phyloP scores from a whole-genome alignment of 2,888 invertebrate genomes.

The Gibbula magus region DNA sequence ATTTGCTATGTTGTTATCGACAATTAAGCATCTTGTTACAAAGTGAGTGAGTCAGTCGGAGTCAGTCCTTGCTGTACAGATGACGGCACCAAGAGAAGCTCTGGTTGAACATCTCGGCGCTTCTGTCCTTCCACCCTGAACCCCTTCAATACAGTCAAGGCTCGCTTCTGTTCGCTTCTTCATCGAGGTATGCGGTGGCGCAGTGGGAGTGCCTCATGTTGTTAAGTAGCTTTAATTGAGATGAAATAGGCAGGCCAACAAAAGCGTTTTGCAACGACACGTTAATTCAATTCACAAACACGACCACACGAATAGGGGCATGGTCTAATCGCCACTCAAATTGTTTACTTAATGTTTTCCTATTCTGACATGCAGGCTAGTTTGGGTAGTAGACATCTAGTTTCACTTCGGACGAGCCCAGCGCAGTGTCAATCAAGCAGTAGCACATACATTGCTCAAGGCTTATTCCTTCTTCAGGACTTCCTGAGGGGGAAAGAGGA shows the following conservation, averaged over 20 bases:
- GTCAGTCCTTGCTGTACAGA: no score
- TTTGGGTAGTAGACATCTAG: not conserved
- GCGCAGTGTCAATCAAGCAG: not conserved
- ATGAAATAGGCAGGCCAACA: constrained; percentile 13
- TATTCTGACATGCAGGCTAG: not conserved
- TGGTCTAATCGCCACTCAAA: not conserved
- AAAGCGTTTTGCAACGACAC: constrained; percentile 15
- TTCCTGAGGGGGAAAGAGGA: not conserved
- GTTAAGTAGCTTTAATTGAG: constrained; percentile 19
- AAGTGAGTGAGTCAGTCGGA: no score
- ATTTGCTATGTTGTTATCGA: no score
- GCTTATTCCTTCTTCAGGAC: not conserved
- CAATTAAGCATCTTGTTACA: no score
- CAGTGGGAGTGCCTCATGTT: not conserved
- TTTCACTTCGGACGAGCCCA: not conserved
- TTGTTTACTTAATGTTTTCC: constrained; percentile 21
- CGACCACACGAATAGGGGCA: constrained; percentile 12
- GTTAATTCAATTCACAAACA: constrained; percentile 22
- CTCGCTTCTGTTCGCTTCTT: not conserved
- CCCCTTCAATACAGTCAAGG: no score
- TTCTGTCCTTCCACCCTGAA: no score
- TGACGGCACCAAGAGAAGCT: no score
- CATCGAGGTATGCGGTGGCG: not conserved
- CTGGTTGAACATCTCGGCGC: no score
- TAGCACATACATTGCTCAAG: not conserved